Evolutionary conservation across 2,797 vertebrate genomes (phyloP).

Genomic region (Pseudochromis fuscus): DNA sequence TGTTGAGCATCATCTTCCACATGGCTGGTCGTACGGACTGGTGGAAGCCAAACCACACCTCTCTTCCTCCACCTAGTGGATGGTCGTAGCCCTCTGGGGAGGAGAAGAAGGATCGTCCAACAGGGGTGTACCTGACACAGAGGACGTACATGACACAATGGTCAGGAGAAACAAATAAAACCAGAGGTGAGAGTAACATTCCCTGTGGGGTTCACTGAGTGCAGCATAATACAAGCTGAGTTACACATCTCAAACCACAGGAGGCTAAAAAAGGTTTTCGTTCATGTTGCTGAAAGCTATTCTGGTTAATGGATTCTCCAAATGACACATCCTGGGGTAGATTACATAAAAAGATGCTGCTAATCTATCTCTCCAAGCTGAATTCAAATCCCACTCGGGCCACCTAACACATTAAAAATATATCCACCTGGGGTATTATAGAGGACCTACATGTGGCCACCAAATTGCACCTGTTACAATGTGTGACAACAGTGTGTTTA

Average conservation of each 20-base stretch:
- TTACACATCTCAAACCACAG: constrained; percentile 17
- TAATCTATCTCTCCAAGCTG: not conserved
- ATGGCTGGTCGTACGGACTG: constrained; percentile 98
- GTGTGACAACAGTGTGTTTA: constrained; percentile 6
- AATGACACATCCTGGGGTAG: constrained; percentile 5
- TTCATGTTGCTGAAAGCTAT: constrained; percentile 33
- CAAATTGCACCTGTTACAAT: constrained; percentile 17
- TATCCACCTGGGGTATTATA: not conserved
- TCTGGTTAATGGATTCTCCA: constrained; percentile 36
- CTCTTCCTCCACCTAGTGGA: constrained; percentile 95
- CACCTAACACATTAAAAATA: not conserved
- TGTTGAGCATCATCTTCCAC: constrained; percentile 99
- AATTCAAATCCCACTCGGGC: constrained; percentile 11
- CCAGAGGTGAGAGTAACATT: not conserved
- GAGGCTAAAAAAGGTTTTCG: constrained; percentile 7
- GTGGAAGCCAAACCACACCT: constrained; percentile 99
- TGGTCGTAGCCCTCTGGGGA: constrained; percentile 97
- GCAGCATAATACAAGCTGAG: constrained; percentile 2
- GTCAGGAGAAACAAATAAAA: constrained; percentile 13
- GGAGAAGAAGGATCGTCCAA: constrained; percentile 98
- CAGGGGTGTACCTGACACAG: constrained; percentile 92
- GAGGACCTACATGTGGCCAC: no score
- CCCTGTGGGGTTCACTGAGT: constrained; percentile 20
- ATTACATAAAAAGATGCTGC: constrained; percentile 23
- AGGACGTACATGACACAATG: constrained; percentile 9